Evolutionary conservation across 2,797 vertebrate genomes (phyloP).

Genomic region (Enteromius fasciolatus): DNA sequence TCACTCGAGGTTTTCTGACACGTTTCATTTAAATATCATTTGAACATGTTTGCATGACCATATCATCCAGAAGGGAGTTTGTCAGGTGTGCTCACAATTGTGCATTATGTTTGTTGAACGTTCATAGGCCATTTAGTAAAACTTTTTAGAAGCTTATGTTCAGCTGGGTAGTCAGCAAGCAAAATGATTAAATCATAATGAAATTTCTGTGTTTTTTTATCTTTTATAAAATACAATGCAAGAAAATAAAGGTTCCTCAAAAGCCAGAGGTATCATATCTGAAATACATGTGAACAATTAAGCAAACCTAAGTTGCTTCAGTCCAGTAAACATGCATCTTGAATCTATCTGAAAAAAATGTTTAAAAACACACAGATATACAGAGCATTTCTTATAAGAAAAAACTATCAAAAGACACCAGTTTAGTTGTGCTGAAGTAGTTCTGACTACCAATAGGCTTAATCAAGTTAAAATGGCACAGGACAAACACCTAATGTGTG

Average conservation of each 20-base stretch:
- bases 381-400: not conserved
- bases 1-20: not conserved
- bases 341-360: not conserved
- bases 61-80: not conserved
- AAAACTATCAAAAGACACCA: not conserved
- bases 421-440: not conserved
- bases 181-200: not conserved
- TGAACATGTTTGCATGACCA: conserved; percentile 8
- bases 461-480: not conserved
- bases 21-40: not conserved
- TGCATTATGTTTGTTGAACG: not conserved
- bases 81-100: not conserved
- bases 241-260: not conserved
- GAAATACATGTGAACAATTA: not conserved
- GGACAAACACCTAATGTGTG: conserved; percentile 13
- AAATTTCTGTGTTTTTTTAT: not conserved
- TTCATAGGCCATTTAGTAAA: not conserved
- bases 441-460: not conserved
- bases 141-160: not conserved
- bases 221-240: not conserved
- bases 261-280: not conserved
- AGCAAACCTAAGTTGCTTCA: not conserved
- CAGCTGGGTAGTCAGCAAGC: not conserved
- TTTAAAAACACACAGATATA: not conserved
- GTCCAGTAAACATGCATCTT: not conserved